Evolutionary conservation across 2,797 vertebrate genomes (phyloP), one percentile per base, ranked within the genome.

Genomic region (Sebastes hubbsi): DNA sequence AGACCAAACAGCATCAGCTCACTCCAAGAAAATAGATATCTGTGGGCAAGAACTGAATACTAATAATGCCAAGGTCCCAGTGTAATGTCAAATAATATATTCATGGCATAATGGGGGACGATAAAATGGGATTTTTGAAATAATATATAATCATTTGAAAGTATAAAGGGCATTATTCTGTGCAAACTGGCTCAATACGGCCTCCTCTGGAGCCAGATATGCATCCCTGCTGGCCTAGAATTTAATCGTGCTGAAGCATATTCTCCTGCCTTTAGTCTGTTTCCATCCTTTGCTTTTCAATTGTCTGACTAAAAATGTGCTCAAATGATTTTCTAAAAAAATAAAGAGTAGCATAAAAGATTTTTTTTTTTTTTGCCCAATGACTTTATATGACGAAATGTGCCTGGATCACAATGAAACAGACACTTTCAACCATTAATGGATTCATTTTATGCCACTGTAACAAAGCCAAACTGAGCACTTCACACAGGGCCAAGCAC

Each of bases 21-120:
- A 59, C 68, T 77, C 59, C 70, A 62, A 58, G 36, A 81, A 56
- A 68, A 67, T 10, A 75, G 49, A 61, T 59, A 62, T 80, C 69
- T 16, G 59, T 16, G 58, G 62, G 38, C 29, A 32, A 25, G 59
- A n/a, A 4, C 75, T 80, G 88, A 90, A 91, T 91, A 84, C 85
- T 81, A 84, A 91, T 87, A 77, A 81, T 42, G 38, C 69, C 80
- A 68, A 4, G 20, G 34, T 70, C 46, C 9, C 32, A 16, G 25
- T 8, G 59, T 59, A 36, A 68, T 59, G 34, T 55, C 74, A 71
- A 84, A 74, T 83, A 80, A 87, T 77, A 61, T 69, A 82, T 63
- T 27, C 5, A 4, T 10, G 27, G 81, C 63, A 80, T 66, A 42
- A 70, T 20, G 67, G 49, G 34, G 20, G 34, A 6, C 38, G 36